phyloP scores from a whole-genome alignment of 1,140 invertebrate genomes.

The Ganaspis sp. region DNA sequence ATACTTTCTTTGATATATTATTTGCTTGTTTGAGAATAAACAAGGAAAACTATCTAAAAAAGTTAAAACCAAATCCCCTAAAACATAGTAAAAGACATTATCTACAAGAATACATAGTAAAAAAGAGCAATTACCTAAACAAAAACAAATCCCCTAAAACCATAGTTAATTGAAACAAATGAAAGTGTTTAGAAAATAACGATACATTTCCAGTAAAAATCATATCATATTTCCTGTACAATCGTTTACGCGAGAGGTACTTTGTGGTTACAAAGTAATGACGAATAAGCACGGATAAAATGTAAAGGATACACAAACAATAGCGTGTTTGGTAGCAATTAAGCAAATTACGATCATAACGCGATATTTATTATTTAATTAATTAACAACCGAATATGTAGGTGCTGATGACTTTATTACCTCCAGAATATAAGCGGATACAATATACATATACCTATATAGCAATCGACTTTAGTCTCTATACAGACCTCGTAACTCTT shows the following conservation, averaged over 20 bases:
- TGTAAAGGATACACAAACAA: conserved; percentile 55
- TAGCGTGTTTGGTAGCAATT: conserved; percentile 62
- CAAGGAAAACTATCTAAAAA: too few species aligned
- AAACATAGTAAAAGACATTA: too few species aligned
- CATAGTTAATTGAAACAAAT: too few species aligned
- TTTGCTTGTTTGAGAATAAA: too few species aligned
- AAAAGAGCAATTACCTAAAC: too few species aligned
- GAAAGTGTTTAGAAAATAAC: neutral
- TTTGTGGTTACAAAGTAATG: neutral
- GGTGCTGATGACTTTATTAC: conserved; percentile 27
- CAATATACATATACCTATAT: conserved; percentile 4
- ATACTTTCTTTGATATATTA: too few species aligned
- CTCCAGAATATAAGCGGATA: conserved; percentile 10
- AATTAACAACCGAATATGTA: conserved; percentile 49
- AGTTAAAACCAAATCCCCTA: too few species aligned
- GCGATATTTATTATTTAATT: conserved; percentile 66
- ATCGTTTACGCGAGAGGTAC: conserved; percentile 6
- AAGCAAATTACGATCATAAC: conserved; percentile 59
- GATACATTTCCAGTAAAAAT: neutral
- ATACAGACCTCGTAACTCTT: neutral
- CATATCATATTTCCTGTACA: neutral
- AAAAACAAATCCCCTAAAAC: too few species aligned
- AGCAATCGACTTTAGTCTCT: conserved; percentile 18
- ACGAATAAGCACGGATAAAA: conserved; percentile 20
- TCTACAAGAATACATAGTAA: too few species aligned